Percentiles rank a stretch among this genome's conserved stretches.
Conservation (phyloP, 2,113 vertebrate genomes). For the Chionis minor region DNA sequence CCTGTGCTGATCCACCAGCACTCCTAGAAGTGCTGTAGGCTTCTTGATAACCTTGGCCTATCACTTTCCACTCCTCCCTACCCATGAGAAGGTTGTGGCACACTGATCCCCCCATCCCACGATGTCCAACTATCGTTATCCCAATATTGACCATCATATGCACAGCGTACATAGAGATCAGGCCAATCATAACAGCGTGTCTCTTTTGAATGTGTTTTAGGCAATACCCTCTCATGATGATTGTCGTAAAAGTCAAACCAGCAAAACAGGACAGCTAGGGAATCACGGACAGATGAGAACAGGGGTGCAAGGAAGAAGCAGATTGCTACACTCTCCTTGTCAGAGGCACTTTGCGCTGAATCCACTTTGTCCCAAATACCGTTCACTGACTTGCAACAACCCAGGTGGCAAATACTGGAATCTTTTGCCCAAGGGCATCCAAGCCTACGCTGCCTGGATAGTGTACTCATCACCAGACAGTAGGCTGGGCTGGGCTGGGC, state of each 20-base stretch:
- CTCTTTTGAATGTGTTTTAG: not conserved
- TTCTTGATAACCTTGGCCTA: too few species aligned
- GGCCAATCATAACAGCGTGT: fast-evolving
- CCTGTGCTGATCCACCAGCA: too few species aligned
- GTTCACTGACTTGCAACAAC: not conserved
- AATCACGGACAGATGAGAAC: not conserved
- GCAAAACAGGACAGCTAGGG: not conserved
- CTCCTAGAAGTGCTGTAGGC: too few species aligned
- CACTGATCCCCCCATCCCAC: not conserved
- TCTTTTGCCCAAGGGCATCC: not conserved
- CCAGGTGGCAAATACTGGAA: conserved; percentile 6
- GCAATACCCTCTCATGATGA: not conserved
- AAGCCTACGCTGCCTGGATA: not conserved
- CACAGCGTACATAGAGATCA: not conserved
- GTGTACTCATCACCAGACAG: not conserved
- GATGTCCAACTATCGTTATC: not conserved
- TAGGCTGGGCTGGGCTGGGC: not conserved
- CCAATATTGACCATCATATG: not conserved
- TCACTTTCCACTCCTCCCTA: too few species aligned
- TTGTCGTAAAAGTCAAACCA: not conserved
- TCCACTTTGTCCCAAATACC: conserved; percentile 14
- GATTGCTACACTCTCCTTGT: not conserved
- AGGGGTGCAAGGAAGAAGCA: not conserved
- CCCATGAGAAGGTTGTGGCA: not conserved
- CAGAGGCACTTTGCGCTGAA: not conserved